phyloP scores from a whole-genome alignment of 2,113 vertebrate genomes.

The Cervus canadensis region DNA sequence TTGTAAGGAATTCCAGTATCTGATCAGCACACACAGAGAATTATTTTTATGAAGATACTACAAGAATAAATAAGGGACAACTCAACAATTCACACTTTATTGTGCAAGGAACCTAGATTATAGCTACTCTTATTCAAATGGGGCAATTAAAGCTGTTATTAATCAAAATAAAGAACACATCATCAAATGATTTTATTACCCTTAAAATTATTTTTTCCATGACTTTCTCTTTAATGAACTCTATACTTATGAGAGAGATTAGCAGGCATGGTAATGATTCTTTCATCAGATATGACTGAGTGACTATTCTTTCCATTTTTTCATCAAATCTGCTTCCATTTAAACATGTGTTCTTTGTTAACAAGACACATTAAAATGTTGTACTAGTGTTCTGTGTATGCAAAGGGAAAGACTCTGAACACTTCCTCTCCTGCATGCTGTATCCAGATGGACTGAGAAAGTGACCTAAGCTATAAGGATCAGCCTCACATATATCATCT shows the following conservation, averaged over 20 bases:
- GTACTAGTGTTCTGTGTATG: not conserved
- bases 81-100: slow-evolving; percentile 3
- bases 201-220: slow-evolving; percentile 18
- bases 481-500: not conserved
- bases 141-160: not conserved
- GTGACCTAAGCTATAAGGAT: not conserved
- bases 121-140: slow-evolving; percentile 33
- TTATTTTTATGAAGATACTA: not conserved
- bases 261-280: not conserved
- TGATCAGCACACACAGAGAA: not conserved
- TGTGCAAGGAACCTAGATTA: not conserved
- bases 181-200: not conserved
- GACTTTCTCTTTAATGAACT: slow-evolving; percentile 1
- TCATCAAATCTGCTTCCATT: not conserved
- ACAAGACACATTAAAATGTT: not conserved
- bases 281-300: not conserved
- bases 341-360: not conserved
- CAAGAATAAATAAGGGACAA: slow-evolving; percentile 32
- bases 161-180: not conserved
- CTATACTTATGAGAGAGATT: not conserved
- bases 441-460: not conserved
- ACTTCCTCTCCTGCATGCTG: not conserved
- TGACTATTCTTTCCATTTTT: not conserved
- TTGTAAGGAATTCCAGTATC: not conserved
- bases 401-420: not conserved